A percentile compares a stretch with the other conserved stretches of the same genome.
phyloP scores from a whole-genome alignment of 1,140 invertebrate species.

The Drosophila athabasca region DNA sequence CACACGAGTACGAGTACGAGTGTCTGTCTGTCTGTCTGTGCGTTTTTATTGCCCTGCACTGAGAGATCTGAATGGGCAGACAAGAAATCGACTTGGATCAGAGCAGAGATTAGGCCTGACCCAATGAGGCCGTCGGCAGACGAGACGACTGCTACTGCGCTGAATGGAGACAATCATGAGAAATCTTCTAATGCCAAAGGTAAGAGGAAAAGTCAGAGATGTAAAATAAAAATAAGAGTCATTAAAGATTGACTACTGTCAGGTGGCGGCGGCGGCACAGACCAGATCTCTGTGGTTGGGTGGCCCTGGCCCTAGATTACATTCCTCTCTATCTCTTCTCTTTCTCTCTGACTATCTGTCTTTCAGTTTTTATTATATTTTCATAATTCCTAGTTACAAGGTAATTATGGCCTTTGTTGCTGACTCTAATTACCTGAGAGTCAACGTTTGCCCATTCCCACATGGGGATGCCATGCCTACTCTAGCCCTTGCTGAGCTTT shows the following conservation, averaged over 20 bases:
- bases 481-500: constrained; percentile 23
- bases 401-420: constrained; percentile 74
- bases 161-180: constrained; percentile 68
- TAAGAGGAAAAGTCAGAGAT: constrained; percentile 18
- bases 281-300: constrained; percentile 45
- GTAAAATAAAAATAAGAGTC: constrained; percentile 60
- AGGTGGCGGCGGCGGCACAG: constrained; percentile 33
- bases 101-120: constrained; percentile 57
- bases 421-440: constrained; percentile 73
- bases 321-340: constrained; percentile 40
- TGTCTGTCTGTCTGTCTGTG: neutral
- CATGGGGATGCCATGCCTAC: constrained; percentile 20
- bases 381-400: constrained; percentile 72
- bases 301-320: constrained; percentile 54
- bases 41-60: constrained; percentile 42
- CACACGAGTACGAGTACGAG: constrained; percentile 3
- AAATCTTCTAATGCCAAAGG: constrained; percentile 69
- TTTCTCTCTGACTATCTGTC: constrained; percentile 8
- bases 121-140: constrained; percentile 17
- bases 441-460: constrained; percentile 55
- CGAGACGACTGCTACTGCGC: constrained; percentile 19
- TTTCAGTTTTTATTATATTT: constrained; percentile 42
- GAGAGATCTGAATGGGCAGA: constrained; percentile 29
- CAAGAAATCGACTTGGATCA: constrained; percentile 39
- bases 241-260: constrained; percentile 75